Evolutionary conservation across 2,888 invertebrate genomes (phyloP), one percentile per base, ranked within the genome.

Genomic region (Thecocarcelia acutangulata): DNA sequence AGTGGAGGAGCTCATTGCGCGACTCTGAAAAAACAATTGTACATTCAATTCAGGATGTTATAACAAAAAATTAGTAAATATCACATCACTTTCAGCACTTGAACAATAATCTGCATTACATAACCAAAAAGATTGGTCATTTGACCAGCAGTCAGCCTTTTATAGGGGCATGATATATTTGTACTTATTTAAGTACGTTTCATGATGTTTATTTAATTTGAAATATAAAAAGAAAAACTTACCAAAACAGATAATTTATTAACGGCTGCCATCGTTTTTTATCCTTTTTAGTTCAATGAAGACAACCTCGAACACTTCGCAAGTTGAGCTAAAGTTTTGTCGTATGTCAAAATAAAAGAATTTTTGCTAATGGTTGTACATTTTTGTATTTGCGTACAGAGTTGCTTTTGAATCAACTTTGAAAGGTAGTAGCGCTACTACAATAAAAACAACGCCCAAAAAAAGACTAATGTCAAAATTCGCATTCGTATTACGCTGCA

Each of bases 211-310:
- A 1, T 42, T 44, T 24, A 8, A 33, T n/a, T 52, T 11, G 15
- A 42, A 3, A 42, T 37, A 28, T 54, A 17, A 37, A 2, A 15
- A 33, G 5, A 24, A 59, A 58, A 17, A 56, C 89, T 33, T 88
- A 90, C 90, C 88, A 90, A 85, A 86, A 90, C 56, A 83, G 88
- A 83, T 83, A 90, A 87, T 86, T 90, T 90, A 86, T 89, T 90
- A 84, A 87, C 74, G 78, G 86, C 87, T 84, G 90, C 90, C 90
- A 90, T 90, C 79, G 63, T 70, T 33, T 33, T 64, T 74, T 48
- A n/a, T 50, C 15, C 54, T 42, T 61, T 61, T 63, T 42, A 33
- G 37, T 56, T 59, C 46, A 33, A 12, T 46, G 63, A 58, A 74
- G 68, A 74, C 73, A 68, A 50, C 46, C 48, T 56, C 66, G 33